Base-by-base conservation (phyloP, 2,113 vertebrate genomes). In the Speoplatyrhinus poulsoni region DNA sequence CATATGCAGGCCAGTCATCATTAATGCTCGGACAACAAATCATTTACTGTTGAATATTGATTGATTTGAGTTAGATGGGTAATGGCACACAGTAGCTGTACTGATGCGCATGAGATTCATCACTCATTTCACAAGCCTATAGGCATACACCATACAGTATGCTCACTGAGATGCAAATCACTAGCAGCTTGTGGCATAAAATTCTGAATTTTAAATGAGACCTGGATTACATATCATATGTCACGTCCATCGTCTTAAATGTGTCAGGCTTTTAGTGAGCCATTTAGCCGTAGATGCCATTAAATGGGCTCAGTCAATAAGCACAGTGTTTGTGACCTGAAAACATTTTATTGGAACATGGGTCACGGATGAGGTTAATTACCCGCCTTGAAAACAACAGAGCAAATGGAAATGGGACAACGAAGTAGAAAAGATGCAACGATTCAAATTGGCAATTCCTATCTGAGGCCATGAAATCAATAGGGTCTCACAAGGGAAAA, bases 401-500 rank as follows among this genome's bases (percentile, higher is more conserved):
- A 78, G 70, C 66, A 16, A 46, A 2, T 36, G 41, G 58, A 72
- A 47, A 66, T 32, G 62, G 50, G 36, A 56, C 69, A 63, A 41
- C 58, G 67, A 33, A 6, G 61, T 8, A 9, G 70, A 78, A 68
- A 69, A 72, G 83, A 82, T 3, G 33, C 50, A 71, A 63, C 32
- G 17, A 19, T 59, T 13, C 47, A 70, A 61, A 78, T 73, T 70
- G 66, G 73, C 72, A 57, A 62, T 58, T 12, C 19, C 54, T 11
- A 62, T 78, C 65, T 69, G 59, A 64, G 72, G 49, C 70, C 72
- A 81, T 63, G 19, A 7, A 79, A 86, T 76, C 75, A 77, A 82
- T 81, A 70, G 60, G 6, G 41, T 50, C 69, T 56, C 41, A 73
- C 9, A 26, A 48, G n/a, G 36, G 13, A 65, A 85, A 33, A 41